These are phyloP conservation scores for Pterostichus niger DNA, from an alignment of 2,888 invertebrate species.

Conservation along the genomic window DNA sequence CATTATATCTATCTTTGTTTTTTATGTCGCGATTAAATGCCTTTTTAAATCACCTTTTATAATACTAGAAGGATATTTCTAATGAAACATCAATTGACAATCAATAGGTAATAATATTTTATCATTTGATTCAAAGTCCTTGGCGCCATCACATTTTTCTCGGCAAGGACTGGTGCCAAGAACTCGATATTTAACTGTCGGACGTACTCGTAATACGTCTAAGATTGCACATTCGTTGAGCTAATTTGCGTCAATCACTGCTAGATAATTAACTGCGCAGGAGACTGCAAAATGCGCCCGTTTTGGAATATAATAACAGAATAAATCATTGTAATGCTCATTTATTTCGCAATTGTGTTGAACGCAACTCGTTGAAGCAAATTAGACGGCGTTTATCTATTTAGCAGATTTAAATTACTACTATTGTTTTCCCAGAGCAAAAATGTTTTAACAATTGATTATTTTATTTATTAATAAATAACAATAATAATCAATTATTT, in stretches of 20 bases:
- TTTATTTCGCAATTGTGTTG: constrained; percentile 38
- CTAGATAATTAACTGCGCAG: constrained; percentile 50
- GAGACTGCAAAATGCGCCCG: constrained; percentile 25
- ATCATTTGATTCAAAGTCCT: no score
- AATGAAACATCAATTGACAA: no score
- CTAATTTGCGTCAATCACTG: constrained; percentile 62
- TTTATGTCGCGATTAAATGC: no score
- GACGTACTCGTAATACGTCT: no score
- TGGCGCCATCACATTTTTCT: no score
- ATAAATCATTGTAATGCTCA: constrained; percentile 56
- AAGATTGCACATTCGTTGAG: not conserved
- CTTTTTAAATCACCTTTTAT: no score
- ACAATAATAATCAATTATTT: not conserved
- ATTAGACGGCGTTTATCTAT: constrained; percentile 21
- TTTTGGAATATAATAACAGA: constrained; percentile 35
- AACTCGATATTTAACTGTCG: no score
- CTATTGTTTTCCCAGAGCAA: constrained; percentile 7
- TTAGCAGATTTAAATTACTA: not conserved
- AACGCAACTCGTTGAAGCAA: constrained; percentile 2
- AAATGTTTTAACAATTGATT: constrained; percentile 30
- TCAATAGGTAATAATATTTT: no score
- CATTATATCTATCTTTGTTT: no score
- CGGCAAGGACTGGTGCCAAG: no score
- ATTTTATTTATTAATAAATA: constrained; percentile 3
- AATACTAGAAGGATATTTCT: no score